Conservation (phyloP, 2,797 vertebrate species). For the Numenius phaeopus region DNA sequence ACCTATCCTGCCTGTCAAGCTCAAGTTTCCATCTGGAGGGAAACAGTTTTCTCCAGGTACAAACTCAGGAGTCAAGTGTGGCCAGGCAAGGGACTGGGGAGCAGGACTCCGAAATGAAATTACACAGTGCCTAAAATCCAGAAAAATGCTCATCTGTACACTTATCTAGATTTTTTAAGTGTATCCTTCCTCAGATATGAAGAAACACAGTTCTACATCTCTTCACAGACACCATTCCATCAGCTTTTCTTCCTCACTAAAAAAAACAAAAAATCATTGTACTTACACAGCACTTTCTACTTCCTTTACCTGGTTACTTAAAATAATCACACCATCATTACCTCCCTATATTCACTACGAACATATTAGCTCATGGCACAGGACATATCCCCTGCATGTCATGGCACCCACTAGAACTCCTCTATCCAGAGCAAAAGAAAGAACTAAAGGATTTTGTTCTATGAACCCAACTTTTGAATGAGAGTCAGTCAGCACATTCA, state of each 20-base stretch:
- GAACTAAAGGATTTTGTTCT: neutral
- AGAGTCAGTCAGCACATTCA: neutral
- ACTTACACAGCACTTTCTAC: neutral
- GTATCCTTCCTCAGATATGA: neutral
- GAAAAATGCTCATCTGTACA: neutral
- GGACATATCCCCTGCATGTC: rapidly evolving
- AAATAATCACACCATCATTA: neutral
- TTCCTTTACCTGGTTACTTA: neutral
- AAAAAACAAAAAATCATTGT: neutral
- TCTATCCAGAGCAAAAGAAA: neutral
- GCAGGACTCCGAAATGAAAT: neutral
- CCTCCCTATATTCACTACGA: rapidly evolving
- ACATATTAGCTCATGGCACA: neutral
- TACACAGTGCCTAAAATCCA: neutral
- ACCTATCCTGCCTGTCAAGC: neutral
- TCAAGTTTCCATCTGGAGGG: neutral
- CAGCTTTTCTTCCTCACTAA: neutral
- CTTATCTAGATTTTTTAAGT: neutral
- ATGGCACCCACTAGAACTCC: neutral
- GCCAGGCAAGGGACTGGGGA: neutral
- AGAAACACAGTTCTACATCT: neutral
- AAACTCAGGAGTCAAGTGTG: neutral
- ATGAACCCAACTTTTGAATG: neutral
- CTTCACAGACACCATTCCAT: neutral
- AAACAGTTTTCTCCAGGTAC: neutral